Conservation (phyloP, 2,797 vertebrate species). For the Apodemus agrarius region DNA sequence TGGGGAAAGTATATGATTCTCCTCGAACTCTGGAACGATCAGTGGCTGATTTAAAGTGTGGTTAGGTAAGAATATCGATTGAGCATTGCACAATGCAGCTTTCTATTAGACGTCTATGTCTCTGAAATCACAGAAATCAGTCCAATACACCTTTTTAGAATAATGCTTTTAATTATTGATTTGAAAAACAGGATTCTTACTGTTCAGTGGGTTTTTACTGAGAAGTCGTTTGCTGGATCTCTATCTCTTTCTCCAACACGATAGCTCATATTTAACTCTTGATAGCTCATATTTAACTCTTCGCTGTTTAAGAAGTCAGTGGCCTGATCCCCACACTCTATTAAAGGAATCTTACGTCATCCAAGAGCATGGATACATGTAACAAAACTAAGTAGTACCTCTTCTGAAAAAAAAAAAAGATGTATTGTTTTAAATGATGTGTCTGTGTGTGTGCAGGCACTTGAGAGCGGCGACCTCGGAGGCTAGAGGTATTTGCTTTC, state of each 20-base stretch:
- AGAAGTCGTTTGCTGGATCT: conserved; percentile 30
- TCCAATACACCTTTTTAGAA: conserved; percentile 69
- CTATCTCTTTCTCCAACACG: neutral
- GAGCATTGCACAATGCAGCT: too few species aligned
- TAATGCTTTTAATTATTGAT: conserved; percentile 77
- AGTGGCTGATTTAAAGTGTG: neutral
- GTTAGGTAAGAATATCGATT: neutral
- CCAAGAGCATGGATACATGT: neutral
- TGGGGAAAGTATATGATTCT: neutral
- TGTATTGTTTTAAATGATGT: neutral
- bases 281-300: neutral
- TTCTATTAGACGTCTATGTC: accelerated
- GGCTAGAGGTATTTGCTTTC: neutral
- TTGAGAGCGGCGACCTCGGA: neutral
- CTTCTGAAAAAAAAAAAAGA: neutral
- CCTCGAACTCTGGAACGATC: neutral
- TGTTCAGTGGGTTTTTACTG: conserved; percentile 13
- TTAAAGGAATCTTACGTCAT: neutral
- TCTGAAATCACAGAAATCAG: conserved; percentile 72
- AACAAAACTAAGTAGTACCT: neutral
- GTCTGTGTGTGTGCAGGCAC: neutral
- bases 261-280: neutral
- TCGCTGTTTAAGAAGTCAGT: neutral
- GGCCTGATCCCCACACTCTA: neutral
- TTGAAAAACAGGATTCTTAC: conserved; percentile 38